These are phyloP conservation scores for Lasioglossum baleicum DNA, from an alignment of 1,140 invertebrate genomes.

Conservation along the genomic window DNA sequence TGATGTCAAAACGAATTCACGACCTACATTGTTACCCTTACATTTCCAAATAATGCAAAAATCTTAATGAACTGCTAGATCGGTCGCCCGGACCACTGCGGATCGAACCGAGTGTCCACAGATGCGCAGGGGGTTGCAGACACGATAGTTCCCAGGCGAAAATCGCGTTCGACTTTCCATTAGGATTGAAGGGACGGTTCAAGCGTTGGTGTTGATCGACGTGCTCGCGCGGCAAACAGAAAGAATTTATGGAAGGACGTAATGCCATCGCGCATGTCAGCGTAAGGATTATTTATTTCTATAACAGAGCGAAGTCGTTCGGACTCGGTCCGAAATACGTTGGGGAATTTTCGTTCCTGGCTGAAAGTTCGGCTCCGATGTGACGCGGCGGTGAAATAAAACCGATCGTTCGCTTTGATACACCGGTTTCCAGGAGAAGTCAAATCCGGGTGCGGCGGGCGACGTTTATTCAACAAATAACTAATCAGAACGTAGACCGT, in stretches of 20 bases:
- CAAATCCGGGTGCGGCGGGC: neutral
- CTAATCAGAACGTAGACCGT: neutral
- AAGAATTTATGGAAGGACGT: neutral
- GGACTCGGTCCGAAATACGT: too few species aligned
- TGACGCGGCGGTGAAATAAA: neutral
- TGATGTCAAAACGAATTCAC: too few species aligned
- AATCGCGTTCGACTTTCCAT: neutral
- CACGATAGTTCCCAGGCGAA: too few species aligned
- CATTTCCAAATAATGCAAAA: too few species aligned
- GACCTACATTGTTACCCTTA: too few species aligned
- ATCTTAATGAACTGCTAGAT: too few species aligned
- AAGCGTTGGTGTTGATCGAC: too few species aligned
- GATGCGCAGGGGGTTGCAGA: too few species aligned
- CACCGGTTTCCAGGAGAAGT: neutral
- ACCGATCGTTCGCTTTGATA: neutral
- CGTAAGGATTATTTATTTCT: neutral
- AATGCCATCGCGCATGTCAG: neutral
- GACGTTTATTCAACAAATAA: slow-evolving; percentile 36
- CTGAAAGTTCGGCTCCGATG: neutral
- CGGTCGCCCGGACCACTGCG: too few species aligned
- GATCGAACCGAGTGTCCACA: neutral
- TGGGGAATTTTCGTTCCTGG: neutral
- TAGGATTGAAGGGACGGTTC: too few species aligned
- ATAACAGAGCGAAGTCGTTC: neutral
- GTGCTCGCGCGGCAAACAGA: neutral